Evolutionary conservation across 2,888 invertebrate species (phyloP).

Genomic region (Drosophila demipolita): DNA sequence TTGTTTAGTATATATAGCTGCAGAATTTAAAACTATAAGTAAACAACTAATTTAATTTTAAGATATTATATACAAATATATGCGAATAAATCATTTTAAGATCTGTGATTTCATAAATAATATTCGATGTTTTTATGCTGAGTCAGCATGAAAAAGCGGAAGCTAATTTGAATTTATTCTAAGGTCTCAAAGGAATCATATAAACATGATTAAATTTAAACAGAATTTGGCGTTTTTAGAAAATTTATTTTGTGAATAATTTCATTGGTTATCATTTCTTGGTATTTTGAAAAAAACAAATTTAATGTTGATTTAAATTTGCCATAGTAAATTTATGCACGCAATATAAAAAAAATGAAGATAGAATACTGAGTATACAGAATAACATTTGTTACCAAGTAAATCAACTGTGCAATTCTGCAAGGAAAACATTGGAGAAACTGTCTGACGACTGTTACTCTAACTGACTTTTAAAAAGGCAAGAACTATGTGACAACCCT

Average conservation of each 20-base stretch:
- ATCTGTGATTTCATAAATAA: conserved; percentile 12
- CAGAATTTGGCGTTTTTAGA: background rate
- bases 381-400: background rate
- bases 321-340: background rate
- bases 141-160: conserved; percentile 28
- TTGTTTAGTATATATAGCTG: background rate
- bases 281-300: background rate
- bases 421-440: background rate
- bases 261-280: background rate
- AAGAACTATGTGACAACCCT: conserved; percentile 3
- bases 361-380: background rate
- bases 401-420: background rate
- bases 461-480: conserved; percentile 7
- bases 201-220: conserved; percentile 4
- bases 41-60: background rate
- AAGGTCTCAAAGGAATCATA: conserved; percentile 11
- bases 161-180: background rate
- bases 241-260: conserved; percentile 1
- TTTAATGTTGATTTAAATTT: background rate
- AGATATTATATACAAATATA: conserved; percentile 1
- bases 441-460: background rate
- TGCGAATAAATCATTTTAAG: conserved; percentile 12
- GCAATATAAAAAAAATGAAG: background rate
- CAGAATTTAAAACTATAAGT: background rate
- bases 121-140: conserved; percentile 8